phyloP scores from a whole-genome alignment of 2,888 invertebrate species.

The Stratiomys singularior region DNA sequence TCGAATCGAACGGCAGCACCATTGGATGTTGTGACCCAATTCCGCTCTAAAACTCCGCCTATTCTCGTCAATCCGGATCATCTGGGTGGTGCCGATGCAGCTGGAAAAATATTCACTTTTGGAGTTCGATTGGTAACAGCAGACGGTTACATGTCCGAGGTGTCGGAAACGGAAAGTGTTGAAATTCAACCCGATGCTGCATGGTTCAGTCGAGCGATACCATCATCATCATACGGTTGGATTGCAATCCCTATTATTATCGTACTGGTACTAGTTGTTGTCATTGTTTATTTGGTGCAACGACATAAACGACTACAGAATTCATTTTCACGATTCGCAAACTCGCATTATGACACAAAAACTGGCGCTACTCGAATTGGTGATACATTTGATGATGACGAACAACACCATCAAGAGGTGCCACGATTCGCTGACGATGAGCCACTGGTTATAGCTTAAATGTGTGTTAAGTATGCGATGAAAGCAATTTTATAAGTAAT shows the following conservation, averaged over 20 bases:
- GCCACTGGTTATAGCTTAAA: constrained; percentile 89
- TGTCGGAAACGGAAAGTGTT: constrained; percentile 55
- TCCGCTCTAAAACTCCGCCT: constrained; percentile 68
- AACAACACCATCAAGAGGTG: constrained; percentile 87
- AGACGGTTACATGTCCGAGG: constrained; percentile 57
- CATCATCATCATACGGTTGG: constrained; percentile 56
- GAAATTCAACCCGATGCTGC: constrained; percentile 54
- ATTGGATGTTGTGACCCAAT: constrained; percentile 62
- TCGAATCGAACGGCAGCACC: constrained; percentile 66
- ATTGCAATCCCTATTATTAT: constrained; percentile 71
- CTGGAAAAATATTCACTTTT: constrained; percentile 70
- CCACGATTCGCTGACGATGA: constrained; percentile 92
- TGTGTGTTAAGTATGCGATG: not conserved
- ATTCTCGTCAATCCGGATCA: constrained; percentile 54
- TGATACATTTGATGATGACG: constrained; percentile 76
- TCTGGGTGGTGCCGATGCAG: constrained; percentile 67
- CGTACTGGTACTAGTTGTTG: constrained; percentile 67
- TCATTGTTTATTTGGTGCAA: constrained; percentile 72
- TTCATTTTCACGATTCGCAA: constrained; percentile 83
- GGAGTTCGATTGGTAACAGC: constrained; percentile 72
- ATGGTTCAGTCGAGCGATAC: constrained; percentile 52
- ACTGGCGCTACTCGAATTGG: constrained; percentile 88
- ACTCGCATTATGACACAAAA: constrained; percentile 86
- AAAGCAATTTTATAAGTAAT: constrained; percentile 31
- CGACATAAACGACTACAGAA: constrained; percentile 79